phyloP scores from a whole-genome alignment of 2,113 vertebrate species.

The Picathartes gymnocephalus region DNA sequence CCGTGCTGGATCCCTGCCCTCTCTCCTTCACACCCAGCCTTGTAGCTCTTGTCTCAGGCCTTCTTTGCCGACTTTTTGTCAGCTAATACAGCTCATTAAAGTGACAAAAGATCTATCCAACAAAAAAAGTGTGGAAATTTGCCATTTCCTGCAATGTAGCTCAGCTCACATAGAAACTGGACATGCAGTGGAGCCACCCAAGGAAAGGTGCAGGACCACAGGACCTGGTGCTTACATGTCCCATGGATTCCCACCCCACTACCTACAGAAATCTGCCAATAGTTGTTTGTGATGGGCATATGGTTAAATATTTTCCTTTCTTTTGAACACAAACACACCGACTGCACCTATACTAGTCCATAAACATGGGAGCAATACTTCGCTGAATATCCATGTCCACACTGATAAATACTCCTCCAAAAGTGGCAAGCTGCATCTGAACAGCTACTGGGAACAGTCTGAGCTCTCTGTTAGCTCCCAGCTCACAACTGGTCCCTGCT shows the following conservation, averaged over 20 bases:
- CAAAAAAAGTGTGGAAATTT: not conserved
- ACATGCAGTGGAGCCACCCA: not conserved
- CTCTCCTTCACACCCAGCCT: not conserved
- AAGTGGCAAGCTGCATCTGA: not conserved
- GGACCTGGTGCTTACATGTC: not conserved
- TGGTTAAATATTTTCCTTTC: not conserved
- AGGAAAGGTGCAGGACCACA: not conserved
- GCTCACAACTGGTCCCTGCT: not conserved
- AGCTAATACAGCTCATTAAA: not conserved
- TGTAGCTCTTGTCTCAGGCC: not conserved
- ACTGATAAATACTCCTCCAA: not conserved
- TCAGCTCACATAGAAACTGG: not conserved
- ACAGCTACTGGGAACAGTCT: not conserved
- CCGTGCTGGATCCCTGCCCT: not conserved
- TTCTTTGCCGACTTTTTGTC: not conserved
- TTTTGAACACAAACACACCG: not conserved
- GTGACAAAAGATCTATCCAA: not conserved
- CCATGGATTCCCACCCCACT: not conserved
- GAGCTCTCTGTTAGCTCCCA: not conserved
- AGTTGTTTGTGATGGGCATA: not conserved
- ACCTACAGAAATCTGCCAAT: not conserved
- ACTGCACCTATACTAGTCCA: too few species aligned
- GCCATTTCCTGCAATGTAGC: not conserved
- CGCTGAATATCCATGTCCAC: not conserved
- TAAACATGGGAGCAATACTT: not conserved